Evolutionary conservation across 2,888 invertebrate genomes (phyloP).

Genomic region (Brachyptera risi): DNA sequence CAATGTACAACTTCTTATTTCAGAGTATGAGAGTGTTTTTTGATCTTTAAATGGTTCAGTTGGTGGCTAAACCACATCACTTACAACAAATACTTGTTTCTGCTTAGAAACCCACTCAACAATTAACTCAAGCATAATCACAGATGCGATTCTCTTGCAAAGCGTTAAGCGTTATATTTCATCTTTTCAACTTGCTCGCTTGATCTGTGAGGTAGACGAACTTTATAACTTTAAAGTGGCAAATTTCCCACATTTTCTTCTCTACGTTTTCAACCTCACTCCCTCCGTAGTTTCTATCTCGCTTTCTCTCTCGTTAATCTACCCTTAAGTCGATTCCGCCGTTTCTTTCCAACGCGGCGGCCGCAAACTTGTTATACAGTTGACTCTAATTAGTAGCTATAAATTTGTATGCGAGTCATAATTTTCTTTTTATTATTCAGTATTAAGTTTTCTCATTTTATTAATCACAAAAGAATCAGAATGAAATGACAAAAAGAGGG

Average conservation of each 20-base stretch:
- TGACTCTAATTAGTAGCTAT: background rate
- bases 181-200: too few relatives aligned
- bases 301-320: background rate
- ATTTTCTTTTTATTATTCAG: background rate
- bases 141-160: background rate
- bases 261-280: too few relatives aligned
- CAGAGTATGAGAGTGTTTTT: too few relatives aligned
- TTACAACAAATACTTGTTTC: too few relatives aligned
- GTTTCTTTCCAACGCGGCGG: background rate
- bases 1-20: too few relatives aligned
- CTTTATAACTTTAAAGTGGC: background rate
- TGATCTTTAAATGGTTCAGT: too few relatives aligned
- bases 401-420: background rate
- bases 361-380: background rate
- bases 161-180: background rate
- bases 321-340: background rate
- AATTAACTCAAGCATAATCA: too few relatives aligned
- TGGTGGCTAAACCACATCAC: too few relatives aligned
- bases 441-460: conserved; percentile 4
- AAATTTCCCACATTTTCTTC: background rate
- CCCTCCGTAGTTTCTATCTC: background rate
- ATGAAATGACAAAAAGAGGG: background rate
- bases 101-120: too few relatives aligned
- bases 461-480: conserved; percentile 1
- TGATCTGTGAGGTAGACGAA: too few relatives aligned